Base-by-base conservation (phyloP, 2,797 vertebrate species). In the Philypnodon macrostomus region DNA sequence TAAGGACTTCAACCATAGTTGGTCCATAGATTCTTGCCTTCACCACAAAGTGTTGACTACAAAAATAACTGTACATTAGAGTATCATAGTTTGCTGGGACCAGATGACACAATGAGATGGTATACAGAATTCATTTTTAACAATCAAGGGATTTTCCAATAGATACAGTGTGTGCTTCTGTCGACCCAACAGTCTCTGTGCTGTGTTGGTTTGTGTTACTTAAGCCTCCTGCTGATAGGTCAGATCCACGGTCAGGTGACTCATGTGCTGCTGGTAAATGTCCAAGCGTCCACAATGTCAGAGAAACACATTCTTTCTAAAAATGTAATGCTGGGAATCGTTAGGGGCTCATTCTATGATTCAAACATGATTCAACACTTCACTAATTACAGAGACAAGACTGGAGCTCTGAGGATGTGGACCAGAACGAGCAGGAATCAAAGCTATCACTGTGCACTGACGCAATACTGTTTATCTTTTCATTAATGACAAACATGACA, bases 181-280 rank as follows among this genome's bases (percentile, higher is more conserved):
- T 85, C 80, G 63, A 75, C 76, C 75, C 58, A 77, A 71, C 53
- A 70, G n/a, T n/a, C 67, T 77, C 60, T 67, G 75, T 82, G 77
- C 66, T 77, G 44, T 47, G 58, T 49, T 30, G 59, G 67, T 56
- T 55, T 44, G 72, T 47, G 67, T 62, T 42, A 55, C 61, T 50
- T 61, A 67, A 67, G 45, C 60, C 46, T 27, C 44, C 16, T 38
- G 60, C 61, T 60, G 58, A 73, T 32, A 35, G 66, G 48, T 27
- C 31, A 44, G 72, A 79, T 88, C 85, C 85, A 87, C 83, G 79
- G 83, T 85, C 70, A 61, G 52, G 39, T 78, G 81, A 86, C 75
- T 56, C 67, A 75, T 53, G 42, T 66, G 57, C 37, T 53, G 36
- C 64, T 57, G 52, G 36, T 60, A 58, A 63, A 33, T 50, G 60